Evolutionary conservation across 2,888 invertebrate genomes (phyloP).

Genomic region (Acleris holmiana): DNA sequence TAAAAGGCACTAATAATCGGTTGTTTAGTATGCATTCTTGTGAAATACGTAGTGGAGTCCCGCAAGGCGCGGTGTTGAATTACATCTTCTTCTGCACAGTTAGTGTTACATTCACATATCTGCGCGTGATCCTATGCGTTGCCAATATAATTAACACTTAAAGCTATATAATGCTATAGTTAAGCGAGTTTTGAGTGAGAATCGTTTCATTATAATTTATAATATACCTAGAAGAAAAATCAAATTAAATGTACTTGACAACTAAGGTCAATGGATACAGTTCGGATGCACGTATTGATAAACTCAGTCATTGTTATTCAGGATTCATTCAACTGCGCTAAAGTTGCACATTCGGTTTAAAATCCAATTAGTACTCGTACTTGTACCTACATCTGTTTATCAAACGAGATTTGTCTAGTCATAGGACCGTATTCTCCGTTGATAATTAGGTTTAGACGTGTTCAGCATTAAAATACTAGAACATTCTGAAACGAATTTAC

Average conservation of each 20-base stretch:
- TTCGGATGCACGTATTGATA: too few relatives aligned
- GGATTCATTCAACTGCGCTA: too few relatives aligned
- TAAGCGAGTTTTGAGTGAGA: slow-evolving; percentile 68
- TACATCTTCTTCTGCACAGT: slow-evolving; percentile 52
- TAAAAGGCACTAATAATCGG: slow-evolving; percentile 47
- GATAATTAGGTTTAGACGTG: slow-evolving; percentile 28
- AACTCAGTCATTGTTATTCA: too few relatives aligned
- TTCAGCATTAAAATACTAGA: slow-evolving; percentile 18
- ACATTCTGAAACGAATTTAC: slow-evolving; percentile 1
- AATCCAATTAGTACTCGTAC: slow-evolving; percentile 18
- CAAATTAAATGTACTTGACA: not conserved
- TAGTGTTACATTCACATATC: slow-evolving; percentile 58
- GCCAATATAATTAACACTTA: slow-evolving; percentile 76
- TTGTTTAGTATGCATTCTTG: slow-evolving; percentile 46
- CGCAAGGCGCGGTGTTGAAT: slow-evolving; percentile 58
- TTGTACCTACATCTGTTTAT: slow-evolving; percentile 13
- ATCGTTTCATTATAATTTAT: slow-evolving; percentile 38
- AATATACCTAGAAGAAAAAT: not conserved
- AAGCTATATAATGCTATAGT: slow-evolving; percentile 68
- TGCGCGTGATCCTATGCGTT: slow-evolving; percentile 71
- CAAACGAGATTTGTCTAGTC: slow-evolving; percentile 18
- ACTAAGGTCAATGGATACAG: not conserved
- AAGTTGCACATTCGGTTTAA: slow-evolving; percentile 3
- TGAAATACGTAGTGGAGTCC: slow-evolving; percentile 57
- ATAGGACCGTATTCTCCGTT: slow-evolving; percentile 20